phyloP scores from a whole-genome alignment of 2,113 vertebrate species.

The Chiloscyllium plagiosum region DNA sequence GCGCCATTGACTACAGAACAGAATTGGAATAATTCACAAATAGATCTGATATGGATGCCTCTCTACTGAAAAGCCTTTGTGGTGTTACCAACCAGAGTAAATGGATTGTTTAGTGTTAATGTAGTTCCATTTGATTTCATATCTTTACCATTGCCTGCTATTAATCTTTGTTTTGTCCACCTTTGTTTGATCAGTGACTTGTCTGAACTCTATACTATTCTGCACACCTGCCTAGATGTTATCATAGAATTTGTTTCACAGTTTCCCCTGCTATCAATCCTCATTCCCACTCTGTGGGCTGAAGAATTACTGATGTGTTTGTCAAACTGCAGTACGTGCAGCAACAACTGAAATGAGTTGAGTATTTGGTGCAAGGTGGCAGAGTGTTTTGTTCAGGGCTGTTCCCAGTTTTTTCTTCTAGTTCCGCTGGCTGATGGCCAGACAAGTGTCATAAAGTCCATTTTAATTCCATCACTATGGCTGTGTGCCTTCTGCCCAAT shows the following conservation, averaged over 20 bases:
- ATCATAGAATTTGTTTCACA: neutral
- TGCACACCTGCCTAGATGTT: neutral
- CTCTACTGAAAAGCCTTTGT: neutral
- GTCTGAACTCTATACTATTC: neutral
- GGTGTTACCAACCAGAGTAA: neutral
- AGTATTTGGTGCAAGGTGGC: too few relatives aligned
- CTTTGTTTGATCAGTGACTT: neutral
- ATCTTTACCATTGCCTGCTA: neutral
- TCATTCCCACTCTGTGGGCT: neutral
- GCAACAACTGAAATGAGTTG: too few relatives aligned
- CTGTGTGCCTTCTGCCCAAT: neutral
- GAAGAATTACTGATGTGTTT: neutral
- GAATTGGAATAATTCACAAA: constrained; percentile 11
- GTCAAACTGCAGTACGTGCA: too few relatives aligned
- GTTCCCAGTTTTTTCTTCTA: too few relatives aligned
- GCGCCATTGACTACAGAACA: neutral
- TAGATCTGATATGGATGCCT: neutral
- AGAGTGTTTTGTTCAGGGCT: too few relatives aligned
- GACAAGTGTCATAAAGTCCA: too few relatives aligned
- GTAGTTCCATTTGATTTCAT: neutral
- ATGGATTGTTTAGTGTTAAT: neutral
- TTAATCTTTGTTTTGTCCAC: neutral
- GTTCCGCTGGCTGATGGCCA: too few relatives aligned
- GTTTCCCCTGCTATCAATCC: neutral
- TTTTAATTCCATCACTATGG: neutral